phyloP scores from a whole-genome alignment of 2,113 vertebrate genomes.

The Spea multiplicata region DNA sequence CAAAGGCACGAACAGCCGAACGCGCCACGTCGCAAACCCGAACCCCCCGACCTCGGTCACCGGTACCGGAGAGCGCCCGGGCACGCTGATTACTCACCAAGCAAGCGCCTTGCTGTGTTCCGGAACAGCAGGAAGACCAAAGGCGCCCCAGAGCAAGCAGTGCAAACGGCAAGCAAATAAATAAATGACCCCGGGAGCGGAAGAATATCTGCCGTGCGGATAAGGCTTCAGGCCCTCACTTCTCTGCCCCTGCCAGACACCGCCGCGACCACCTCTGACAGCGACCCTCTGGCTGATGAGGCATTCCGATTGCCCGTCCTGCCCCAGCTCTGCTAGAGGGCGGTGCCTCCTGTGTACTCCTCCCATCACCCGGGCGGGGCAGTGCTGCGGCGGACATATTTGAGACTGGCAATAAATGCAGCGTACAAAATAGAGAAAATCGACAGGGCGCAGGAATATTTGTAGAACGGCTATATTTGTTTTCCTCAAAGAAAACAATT shows the following conservation, averaged over 20 bases:
- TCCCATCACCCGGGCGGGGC: background rate
- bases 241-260: background rate
- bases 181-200: background rate
- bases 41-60: too few relatives aligned
- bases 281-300: constrained; percentile 9
- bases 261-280: background rate
- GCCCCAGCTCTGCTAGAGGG: background rate
- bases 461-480: too few relatives aligned
- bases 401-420: background rate
- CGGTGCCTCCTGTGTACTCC: background rate
- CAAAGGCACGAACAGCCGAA: background rate
- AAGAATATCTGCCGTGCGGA: background rate
- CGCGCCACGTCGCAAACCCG: background rate
- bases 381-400: background rate
- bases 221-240: background rate
- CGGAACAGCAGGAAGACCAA: background rate
- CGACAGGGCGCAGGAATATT: too few relatives aligned
- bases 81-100: too few relatives aligned
- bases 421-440: too few relatives aligned
- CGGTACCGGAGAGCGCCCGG: too few relatives aligned
- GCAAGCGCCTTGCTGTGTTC: too few relatives aligned
- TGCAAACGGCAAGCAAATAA: background rate
- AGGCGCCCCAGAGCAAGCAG: background rate
- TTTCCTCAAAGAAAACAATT: too few relatives aligned
- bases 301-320: background rate